A percentile compares a stretch with the other conserved stretches of the same genome.
phyloP scores from a whole-genome alignment of 2,113 vertebrate genomes.

The Hymenochirus boettgeri region DNA sequence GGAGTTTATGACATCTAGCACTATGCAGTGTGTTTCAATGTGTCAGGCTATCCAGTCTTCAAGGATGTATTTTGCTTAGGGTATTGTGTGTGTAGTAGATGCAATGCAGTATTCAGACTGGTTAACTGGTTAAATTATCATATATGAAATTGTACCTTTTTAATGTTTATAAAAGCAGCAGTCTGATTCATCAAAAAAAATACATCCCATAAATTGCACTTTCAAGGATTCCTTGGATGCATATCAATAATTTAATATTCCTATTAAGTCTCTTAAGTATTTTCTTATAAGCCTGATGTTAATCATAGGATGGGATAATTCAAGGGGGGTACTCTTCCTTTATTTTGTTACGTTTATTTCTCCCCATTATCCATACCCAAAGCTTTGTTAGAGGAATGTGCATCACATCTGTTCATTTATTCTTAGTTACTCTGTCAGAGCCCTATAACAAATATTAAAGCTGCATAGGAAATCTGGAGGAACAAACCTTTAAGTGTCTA shows the following conservation, averaged over 20 bases:
- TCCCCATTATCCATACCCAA: no score
- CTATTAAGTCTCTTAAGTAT: background rate
- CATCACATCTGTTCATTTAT: no score
- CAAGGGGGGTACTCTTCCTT: no score
- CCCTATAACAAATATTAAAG: slow-evolving; percentile 18
- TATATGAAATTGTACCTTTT: slow-evolving; percentile 22
- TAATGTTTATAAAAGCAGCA: slow-evolving; percentile 7
- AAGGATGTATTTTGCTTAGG: slow-evolving; percentile 31
- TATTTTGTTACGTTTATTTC: no score
- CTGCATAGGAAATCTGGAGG: no score
- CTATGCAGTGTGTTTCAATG: slow-evolving; percentile 33
- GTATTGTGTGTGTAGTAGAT: slow-evolving; percentile 35
- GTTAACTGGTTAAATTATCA: slow-evolving; percentile 11
- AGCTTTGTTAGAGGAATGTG: no score
- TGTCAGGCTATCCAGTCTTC: slow-evolving; percentile 13
- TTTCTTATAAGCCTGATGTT: no score
- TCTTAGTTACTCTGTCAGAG: slow-evolving; percentile 3
- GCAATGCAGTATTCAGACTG: slow-evolving; percentile 29
- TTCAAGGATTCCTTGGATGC: slow-evolving; percentile 25
- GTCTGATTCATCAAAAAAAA: background rate
- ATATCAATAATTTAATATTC: background rate
- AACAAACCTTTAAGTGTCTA: no score
- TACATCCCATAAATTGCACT: slow-evolving; percentile 14
- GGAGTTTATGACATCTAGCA: no score
- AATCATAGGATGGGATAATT: no score